Evolutionary conservation across 2,113 vertebrate genomes (phyloP).

Genomic region (Perca fluviatilis): DNA sequence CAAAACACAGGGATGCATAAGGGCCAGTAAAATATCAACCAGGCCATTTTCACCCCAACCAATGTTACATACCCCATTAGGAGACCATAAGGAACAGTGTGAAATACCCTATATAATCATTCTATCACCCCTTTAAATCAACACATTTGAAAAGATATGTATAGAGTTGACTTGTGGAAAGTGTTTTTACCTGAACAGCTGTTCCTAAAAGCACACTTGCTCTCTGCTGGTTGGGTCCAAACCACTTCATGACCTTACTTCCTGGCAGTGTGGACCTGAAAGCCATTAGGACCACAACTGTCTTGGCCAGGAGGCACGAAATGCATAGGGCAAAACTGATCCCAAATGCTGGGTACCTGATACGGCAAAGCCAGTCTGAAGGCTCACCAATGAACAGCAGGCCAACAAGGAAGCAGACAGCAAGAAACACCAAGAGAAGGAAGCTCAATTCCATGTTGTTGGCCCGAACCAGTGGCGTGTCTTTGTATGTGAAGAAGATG

Average conservation of each 20-base stretch:
- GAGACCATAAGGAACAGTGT: too few species aligned
- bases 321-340: conserved; percentile 77
- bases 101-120: too few species aligned
- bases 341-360: conserved; percentile 75
- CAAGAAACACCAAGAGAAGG: conserved; percentile 70
- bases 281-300: conserved; percentile 73
- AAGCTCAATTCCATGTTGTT: conserved; percentile 78
- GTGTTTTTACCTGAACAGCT: conserved; percentile 69
- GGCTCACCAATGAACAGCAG: conserved; percentile 72
- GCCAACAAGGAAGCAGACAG: conserved; percentile 72
- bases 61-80: too few species aligned
- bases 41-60: too few species aligned
- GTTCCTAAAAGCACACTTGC: conserved; percentile 77
- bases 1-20: too few species aligned
- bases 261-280: conserved; percentile 73
- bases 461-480: conserved; percentile 74
- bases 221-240: conserved; percentile 75
- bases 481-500: conserved; percentile 71
- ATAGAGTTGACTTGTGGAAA: rapidly evolving
- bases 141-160: background rate
- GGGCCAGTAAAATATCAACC: too few species aligned
- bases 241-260: conserved; percentile 72
- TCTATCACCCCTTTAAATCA: too few species aligned
- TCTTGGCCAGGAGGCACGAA: conserved; percentile 78
- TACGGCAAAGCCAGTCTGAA: conserved; percentile 74